These are phyloP conservation scores for Drosophila melanica DNA, from an alignment of 1,140 invertebrate species.

Conservation along the genomic window DNA sequence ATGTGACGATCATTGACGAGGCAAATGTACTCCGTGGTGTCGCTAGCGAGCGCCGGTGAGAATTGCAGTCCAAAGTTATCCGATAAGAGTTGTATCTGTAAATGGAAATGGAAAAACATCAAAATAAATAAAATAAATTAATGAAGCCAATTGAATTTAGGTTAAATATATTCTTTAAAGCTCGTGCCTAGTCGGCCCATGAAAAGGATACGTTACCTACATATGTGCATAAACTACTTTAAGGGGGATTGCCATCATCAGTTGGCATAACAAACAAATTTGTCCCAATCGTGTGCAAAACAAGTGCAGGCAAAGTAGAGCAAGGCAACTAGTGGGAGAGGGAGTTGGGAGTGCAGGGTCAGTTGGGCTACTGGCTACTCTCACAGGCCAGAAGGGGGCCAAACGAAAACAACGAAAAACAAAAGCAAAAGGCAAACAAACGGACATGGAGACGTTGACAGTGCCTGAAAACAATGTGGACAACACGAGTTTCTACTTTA, in stretches of 20 bases:
- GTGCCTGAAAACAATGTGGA: slow-evolving; percentile 59
- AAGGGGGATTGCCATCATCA: slow-evolving; percentile 28
- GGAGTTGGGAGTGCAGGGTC: not conserved
- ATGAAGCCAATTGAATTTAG: slow-evolving; percentile 1
- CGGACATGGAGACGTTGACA: slow-evolving; percentile 41
- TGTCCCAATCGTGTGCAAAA: slow-evolving; percentile 38
- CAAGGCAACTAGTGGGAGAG: not conserved
- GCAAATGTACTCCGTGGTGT: slow-evolving; percentile 88
- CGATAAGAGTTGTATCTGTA: slow-evolving; percentile 85
- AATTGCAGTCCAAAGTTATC: slow-evolving; percentile 88
- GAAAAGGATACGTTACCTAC: slow-evolving; percentile 1
- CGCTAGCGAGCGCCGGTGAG: slow-evolving; percentile 86
- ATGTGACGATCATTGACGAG: slow-evolving; percentile 88
- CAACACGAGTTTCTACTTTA: slow-evolving; percentile 76
- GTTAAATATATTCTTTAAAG: slow-evolving; percentile 23
- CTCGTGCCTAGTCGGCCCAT: not conserved
- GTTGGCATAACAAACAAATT: slow-evolving; percentile 53
- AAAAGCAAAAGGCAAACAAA: slow-evolving; percentile 11
- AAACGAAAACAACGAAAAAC: no score
- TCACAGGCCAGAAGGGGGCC: no score
- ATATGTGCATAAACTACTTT: slow-evolving; percentile 20
- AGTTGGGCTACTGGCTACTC: no score
- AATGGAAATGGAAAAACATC: slow-evolving; percentile 22
- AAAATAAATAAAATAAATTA: slow-evolving; percentile 2
- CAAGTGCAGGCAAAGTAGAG: slow-evolving; percentile 36